A percentile compares a stretch with the other conserved stretches of the same genome.
Evolutionary conservation across 2,888 invertebrate species (phyloP).

Genomic region (Tiliacea citrago): DNA sequence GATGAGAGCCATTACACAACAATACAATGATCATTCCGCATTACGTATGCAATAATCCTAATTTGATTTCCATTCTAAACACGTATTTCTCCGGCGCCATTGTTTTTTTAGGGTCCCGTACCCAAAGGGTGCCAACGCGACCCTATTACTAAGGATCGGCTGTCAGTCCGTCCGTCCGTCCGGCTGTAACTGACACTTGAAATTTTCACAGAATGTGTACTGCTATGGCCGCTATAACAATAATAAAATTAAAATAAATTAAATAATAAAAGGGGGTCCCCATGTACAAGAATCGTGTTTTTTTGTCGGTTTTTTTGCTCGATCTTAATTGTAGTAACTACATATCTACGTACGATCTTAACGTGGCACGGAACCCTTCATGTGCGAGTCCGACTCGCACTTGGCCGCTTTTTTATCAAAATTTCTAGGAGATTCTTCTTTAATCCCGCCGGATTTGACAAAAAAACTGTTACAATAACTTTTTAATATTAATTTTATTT

Average conservation of each 20-base stretch:
- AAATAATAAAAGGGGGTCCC: too few species aligned
- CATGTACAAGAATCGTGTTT: background rate
- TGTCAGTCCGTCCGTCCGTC: background rate
- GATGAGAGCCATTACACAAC: constrained; percentile 50
- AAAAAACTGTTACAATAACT: constrained; percentile 74
- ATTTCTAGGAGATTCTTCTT: constrained; percentile 63
- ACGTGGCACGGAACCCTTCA: background rate
- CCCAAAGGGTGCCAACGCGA: background rate
- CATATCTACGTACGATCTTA: background rate
- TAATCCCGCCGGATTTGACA: constrained; percentile 81
- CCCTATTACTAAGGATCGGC: background rate
- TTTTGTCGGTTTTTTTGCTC: background rate
- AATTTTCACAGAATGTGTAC: background rate
- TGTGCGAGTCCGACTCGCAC: background rate
- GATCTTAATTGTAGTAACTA: too few species aligned
- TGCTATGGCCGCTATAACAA: background rate
- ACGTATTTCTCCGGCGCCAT: constrained; percentile 77
- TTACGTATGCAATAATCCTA: constrained; percentile 44
- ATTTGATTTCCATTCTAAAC: constrained; percentile 60
- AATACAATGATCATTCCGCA: constrained; percentile 48
- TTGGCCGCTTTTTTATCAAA: constrained; percentile 56
- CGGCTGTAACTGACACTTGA: background rate
- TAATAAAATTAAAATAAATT: too few species aligned
- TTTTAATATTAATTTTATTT: constrained; percentile 74
- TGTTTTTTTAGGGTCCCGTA: constrained; percentile 19